These are phyloP conservation scores for Phalangium opilio DNA, from an alignment of 2,888 invertebrate species.

Conservation along the genomic window DNA sequence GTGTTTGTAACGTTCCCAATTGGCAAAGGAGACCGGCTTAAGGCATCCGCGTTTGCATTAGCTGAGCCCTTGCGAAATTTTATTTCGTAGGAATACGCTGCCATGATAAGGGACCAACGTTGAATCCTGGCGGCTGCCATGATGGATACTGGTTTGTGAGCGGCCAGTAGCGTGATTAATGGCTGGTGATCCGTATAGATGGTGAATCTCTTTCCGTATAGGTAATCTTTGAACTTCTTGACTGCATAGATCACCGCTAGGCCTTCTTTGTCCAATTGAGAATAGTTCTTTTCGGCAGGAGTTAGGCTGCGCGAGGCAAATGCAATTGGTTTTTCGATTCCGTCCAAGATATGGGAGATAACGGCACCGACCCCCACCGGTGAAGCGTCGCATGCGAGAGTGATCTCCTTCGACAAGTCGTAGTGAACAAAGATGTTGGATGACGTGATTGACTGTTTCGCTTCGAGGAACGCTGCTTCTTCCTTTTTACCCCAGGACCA, in stretches of 20 bases:
- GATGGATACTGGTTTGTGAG: constrained; percentile 17
- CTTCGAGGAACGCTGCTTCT: constrained; percentile 16
- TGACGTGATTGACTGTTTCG: constrained; percentile 21
- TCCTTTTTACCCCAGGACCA: constrained; percentile 18
- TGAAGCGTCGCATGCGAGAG: constrained; percentile 30
- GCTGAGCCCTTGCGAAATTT: constrained; percentile 22
- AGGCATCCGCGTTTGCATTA: constrained; percentile 27
- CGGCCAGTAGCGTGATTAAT: constrained; percentile 19
- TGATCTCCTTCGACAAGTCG: constrained; percentile 23
- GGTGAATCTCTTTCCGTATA: constrained; percentile 31
- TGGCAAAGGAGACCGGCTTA: constrained; percentile 22
- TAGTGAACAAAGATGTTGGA: constrained; percentile 24
- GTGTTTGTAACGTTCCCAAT: neutral
- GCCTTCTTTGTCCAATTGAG: constrained; percentile 25
- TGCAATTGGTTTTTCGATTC: constrained; percentile 28
- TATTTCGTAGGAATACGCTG: constrained; percentile 27
- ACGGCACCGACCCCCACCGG: constrained; percentile 23
- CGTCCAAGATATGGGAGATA: constrained; percentile 24
- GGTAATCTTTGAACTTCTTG: constrained; percentile 30
- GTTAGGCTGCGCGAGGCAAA: constrained; percentile 20
- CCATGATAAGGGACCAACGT: constrained; percentile 24
- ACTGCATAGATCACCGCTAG: constrained; percentile 30
- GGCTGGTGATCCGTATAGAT: constrained; percentile 32
- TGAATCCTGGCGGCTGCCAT: constrained; percentile 24
- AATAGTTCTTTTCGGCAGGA: constrained; percentile 18